phyloP scores from a whole-genome alignment of 2,113 vertebrate species.

The Bubo scandiacus region DNA sequence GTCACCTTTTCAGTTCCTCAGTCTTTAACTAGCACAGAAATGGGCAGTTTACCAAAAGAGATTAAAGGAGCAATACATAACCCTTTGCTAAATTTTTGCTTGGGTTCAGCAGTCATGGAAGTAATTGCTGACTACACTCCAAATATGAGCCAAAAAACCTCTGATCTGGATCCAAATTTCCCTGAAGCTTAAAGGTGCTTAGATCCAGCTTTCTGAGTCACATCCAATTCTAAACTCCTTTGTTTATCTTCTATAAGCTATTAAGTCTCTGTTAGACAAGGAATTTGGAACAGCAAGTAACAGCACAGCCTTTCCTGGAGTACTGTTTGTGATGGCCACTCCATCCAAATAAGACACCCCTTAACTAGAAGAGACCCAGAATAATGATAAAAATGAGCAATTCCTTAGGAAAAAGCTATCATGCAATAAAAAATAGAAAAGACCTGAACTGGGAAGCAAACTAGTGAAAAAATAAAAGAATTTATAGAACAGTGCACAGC shows the following conservation, averaged over 20 bases:
- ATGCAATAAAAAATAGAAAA: background rate
- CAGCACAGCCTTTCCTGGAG: background rate
- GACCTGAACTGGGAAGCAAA: background rate
- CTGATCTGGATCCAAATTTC: constrained; percentile 43
- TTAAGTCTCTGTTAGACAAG: background rate
- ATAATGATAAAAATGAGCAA: background rate
- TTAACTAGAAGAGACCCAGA: background rate
- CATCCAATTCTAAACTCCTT: constrained; percentile 7
- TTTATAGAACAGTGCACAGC: background rate
- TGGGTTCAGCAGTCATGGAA: constrained; percentile 15
- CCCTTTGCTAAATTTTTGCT: constrained; percentile 7
- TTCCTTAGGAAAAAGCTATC: background rate
- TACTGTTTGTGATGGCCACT: background rate
- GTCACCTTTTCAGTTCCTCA: background rate
- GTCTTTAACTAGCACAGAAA: background rate
- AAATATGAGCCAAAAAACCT: constrained; percentile 11
- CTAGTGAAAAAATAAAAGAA: background rate
- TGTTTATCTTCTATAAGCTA: constrained; percentile 14
- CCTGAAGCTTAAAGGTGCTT: constrained; percentile 30
- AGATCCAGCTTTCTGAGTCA: constrained; percentile 32
- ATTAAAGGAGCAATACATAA: constrained; percentile 12
- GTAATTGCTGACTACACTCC: constrained; percentile 37
- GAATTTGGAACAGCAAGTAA: background rate
- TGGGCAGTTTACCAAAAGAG: constrained; percentile 24
- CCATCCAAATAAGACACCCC: background rate